Percentiles rank a stretch among this genome's conserved stretches.
These are phyloP conservation scores for Phoebastria nigripes DNA, from an alignment of 2,797 vertebrate genomes.

Conservation along the genomic window DNA sequence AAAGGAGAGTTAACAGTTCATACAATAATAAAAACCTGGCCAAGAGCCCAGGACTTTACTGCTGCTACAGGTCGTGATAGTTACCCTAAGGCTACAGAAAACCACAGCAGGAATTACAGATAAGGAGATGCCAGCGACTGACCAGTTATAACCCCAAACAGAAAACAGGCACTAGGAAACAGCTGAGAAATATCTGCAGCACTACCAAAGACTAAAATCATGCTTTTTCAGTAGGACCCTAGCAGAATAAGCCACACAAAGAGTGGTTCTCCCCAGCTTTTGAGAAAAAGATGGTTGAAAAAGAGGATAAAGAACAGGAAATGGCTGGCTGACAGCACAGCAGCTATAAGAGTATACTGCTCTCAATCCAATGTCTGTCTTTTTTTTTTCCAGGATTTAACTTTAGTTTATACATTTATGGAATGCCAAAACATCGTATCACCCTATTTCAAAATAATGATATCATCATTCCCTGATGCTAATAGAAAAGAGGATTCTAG, in stretches of 20 bases:
- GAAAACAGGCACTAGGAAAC: neutral
- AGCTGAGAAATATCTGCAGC: neutral
- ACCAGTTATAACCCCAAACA: neutral
- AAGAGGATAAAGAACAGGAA: neutral
- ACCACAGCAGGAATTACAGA: neutral
- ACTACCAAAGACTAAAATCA: neutral
- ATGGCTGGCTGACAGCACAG: neutral
- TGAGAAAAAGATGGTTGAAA: neutral
- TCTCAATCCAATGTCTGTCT: neutral
- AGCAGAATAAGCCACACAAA: accelerated
- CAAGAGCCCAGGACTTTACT: neutral
- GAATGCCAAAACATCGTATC: neutral
- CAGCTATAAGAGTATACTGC: neutral
- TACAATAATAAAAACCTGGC: neutral
- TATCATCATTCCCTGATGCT: neutral
- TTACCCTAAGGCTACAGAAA: neutral
- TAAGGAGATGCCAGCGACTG: neutral
- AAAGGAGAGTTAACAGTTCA: neutral
- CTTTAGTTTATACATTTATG: neutral
- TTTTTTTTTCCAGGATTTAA: neutral
- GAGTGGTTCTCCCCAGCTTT: neutral
- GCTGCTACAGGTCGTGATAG: neutral
- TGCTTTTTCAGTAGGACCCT: neutral
- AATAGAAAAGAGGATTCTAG: neutral
- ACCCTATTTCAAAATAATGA: neutral